These are phyloP conservation scores for Spea bombifrons DNA, from an alignment of 2,113 vertebrate species.

Conservation along the genomic window DNA sequence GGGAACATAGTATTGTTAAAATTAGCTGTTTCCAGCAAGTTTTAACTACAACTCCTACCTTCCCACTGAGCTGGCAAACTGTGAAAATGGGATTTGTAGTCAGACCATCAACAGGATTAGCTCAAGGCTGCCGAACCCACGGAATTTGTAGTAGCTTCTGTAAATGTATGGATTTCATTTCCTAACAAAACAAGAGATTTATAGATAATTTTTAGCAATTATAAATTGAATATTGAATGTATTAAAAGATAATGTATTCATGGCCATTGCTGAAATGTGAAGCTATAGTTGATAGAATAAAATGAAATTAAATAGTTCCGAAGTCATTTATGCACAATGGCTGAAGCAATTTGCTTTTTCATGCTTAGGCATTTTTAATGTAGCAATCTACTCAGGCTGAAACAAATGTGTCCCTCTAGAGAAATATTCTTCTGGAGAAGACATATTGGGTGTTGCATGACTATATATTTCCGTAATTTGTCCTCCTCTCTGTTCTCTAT, in stretches of 20 bases:
- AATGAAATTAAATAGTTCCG: constrained; percentile 40
- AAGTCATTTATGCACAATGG: constrained; percentile 38
- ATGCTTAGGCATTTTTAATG: constrained; percentile 45
- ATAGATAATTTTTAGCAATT: not conserved
- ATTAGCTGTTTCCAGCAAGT: no score
- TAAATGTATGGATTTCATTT: not conserved
- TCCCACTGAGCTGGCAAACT: no score
- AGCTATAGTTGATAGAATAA: constrained; percentile 14
- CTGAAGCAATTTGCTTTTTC: constrained; percentile 40
- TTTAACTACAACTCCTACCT: no score
- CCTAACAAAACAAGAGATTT: constrained; percentile 1
- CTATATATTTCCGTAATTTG: constrained; percentile 47
- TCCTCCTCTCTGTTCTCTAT: constrained; percentile 45
- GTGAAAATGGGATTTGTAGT: not conserved
- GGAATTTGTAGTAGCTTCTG: not conserved
- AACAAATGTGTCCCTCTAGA: constrained; percentile 47
- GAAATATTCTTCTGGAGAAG: constrained; percentile 45
- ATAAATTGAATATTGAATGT: not conserved
- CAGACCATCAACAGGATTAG: not conserved
- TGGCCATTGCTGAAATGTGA: not conserved
- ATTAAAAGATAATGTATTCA: not conserved
- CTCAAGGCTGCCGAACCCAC: not conserved
- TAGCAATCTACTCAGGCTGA: constrained; percentile 45
- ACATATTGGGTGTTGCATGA: constrained; percentile 49
- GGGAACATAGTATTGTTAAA: no score